phyloP scores from a whole-genome alignment of 2,888 invertebrate genomes.

The Ophion obscuratus region DNA sequence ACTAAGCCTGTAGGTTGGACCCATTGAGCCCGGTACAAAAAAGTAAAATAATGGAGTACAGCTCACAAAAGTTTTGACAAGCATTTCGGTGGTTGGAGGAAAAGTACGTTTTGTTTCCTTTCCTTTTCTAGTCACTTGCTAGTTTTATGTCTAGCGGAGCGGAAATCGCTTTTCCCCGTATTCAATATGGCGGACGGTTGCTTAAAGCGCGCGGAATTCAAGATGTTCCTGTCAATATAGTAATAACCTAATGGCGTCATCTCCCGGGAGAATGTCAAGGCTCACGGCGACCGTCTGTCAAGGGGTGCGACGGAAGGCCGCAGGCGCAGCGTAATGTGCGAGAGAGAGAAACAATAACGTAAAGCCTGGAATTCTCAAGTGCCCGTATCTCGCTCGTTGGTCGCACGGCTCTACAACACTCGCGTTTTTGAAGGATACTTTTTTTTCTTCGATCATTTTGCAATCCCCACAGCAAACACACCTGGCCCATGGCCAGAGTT shows the following conservation, averaged over 20 bases:
- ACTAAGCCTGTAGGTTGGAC: too few relatives aligned
- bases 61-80: too few relatives aligned
- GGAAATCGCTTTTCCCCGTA: too few relatives aligned
- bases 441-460: conserved; percentile 1
- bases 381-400: conserved; percentile 8
- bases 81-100: too few relatives aligned
- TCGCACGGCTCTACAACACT: background rate
- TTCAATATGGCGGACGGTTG: background rate
- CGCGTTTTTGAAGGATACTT: conserved; percentile 12
- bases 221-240: too few relatives aligned
- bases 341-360: conserved; percentile 18
- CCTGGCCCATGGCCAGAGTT: background rate
- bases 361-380: conserved; percentile 36
- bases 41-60: too few relatives aligned
- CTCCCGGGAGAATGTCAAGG: conserved; percentile 4
- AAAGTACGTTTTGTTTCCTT: too few relatives aligned
- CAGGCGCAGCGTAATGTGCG: conserved; percentile 1
- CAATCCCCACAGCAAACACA: background rate
- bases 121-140: too few relatives aligned
- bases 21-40: too few relatives aligned
- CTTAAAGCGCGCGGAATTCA: background rate
- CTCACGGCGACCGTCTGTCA: background rate
- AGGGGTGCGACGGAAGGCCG: background rate
- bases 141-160: too few relatives aligned
- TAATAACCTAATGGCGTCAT: background rate